Percentiles rank a stretch among this genome's conserved stretches.
Evolutionary conservation across 2,113 vertebrate genomes (phyloP).

Genomic region (Excalfactoria chinensis): DNA sequence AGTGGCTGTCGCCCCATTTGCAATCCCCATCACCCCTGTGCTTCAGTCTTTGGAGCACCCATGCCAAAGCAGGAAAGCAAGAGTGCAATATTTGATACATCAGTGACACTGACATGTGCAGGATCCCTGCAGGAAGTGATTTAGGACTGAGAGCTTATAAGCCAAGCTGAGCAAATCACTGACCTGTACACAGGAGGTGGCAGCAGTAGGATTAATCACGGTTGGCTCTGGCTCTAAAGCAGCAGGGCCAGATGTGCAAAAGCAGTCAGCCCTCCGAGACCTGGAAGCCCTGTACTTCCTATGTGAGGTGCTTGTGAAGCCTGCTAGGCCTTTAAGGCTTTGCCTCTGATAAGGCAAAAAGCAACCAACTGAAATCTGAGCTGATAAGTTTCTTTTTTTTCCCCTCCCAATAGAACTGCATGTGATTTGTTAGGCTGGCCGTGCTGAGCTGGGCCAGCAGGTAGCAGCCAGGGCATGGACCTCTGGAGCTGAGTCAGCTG

Average conservation of each 20-base stretch:
- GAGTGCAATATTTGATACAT: fast-evolving
- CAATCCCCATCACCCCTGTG: fast-evolving
- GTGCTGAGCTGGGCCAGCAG: fast-evolving
- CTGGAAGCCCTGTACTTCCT: not conserved
- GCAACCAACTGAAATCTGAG: not conserved
- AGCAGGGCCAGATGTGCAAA: not conserved
- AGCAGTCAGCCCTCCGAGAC: not conserved
- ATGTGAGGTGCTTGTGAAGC: not conserved
- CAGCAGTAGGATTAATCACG: not conserved
- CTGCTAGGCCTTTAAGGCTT: not conserved
- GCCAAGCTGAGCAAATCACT: not conserved
- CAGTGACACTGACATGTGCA: not conserved
- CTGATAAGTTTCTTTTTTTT: not conserved
- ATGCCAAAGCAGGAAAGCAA: not conserved
- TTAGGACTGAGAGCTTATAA: not conserved
- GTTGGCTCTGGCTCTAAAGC: not conserved
- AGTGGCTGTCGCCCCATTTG: not conserved
- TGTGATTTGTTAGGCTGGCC: not conserved
- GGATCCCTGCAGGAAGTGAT: not conserved
- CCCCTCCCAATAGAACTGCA: not conserved
- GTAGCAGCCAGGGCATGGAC: not conserved
- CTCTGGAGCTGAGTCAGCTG: not conserved
- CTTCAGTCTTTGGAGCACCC: not conserved
- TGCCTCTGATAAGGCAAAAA: not conserved
- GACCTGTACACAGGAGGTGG: not conserved